Evolutionary conservation across 2,888 invertebrate species (phyloP).

Genomic region (Melipona bicolor): DNA sequence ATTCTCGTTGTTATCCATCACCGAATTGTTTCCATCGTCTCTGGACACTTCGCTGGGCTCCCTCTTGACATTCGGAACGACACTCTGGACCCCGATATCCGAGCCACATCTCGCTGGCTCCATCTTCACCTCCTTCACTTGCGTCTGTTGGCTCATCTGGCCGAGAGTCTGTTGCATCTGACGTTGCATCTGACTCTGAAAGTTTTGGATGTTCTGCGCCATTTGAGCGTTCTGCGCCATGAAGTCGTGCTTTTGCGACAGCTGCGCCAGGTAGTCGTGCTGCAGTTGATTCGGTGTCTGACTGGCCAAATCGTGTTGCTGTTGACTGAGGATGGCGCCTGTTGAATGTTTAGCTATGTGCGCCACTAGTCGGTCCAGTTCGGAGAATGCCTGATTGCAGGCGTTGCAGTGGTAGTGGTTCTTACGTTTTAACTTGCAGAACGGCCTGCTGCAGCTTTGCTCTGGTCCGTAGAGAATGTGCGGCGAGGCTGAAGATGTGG

Average conservation of each 20-base stretch:
- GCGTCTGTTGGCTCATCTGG: conserved; percentile 75
- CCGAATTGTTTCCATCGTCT: conserved; percentile 60
- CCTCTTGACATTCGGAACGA: conserved; percentile 73
- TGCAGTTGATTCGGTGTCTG: conserved; percentile 71
- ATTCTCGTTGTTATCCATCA: conserved; percentile 74
- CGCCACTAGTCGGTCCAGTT: conserved; percentile 88
- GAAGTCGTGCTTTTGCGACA: conserved; percentile 82
- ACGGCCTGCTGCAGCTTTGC: conserved; percentile 90
- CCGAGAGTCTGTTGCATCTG: conserved; percentile 80
- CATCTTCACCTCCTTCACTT: conserved; percentile 78
- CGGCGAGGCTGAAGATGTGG: conserved; percentile 76
- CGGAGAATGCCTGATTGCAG: conserved; percentile 93
- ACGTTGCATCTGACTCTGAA: conserved; percentile 81
- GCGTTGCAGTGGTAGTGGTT: conserved; percentile 92
- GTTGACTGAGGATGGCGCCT: conserved; percentile 85
- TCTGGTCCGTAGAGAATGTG: conserved; percentile 88
- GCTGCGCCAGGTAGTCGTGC: conserved; percentile 77
- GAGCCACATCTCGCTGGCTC: conserved; percentile 73
- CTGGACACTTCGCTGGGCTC: conserved; percentile 75
- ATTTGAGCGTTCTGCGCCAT: conserved; percentile 81
- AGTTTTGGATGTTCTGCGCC: conserved; percentile 79
- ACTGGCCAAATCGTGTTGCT: conserved; percentile 75
- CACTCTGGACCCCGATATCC: conserved; percentile 69
- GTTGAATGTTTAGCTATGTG: conserved; percentile 90
- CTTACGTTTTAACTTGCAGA: conserved; percentile 92